Evolutionary conservation across 2,888 invertebrate genomes (phyloP).

Genomic region (Trichogramma evanescens): DNA sequence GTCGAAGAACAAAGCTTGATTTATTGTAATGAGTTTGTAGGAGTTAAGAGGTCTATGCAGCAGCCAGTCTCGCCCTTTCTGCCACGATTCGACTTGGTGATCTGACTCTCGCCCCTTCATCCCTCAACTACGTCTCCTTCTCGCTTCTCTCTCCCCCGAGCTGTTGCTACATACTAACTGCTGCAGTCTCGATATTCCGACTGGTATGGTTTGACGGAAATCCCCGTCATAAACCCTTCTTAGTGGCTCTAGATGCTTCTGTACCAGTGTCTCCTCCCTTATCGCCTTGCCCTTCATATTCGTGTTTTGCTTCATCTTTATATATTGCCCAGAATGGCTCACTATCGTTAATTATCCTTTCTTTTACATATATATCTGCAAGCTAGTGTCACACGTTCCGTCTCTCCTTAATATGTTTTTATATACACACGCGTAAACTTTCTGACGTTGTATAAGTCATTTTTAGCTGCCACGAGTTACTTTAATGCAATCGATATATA

Average conservation of each 20-base stretch:
- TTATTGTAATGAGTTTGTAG: constrained; percentile 49
- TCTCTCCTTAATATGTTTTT: no score
- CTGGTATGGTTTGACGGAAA: constrained; percentile 46
- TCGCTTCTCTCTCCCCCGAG: constrained; percentile 10
- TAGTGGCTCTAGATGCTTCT: constrained; percentile 33
- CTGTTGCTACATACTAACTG: no score
- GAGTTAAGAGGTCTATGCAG: constrained; percentile 44
- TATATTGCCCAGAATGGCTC: neutral
- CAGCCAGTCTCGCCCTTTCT: constrained; percentile 13
- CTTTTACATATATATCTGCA: neutral
- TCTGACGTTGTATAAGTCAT: neutral
- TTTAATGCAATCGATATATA: no score
- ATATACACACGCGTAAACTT: no score
- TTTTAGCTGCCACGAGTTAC: neutral
- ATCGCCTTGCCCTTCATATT: constrained; percentile 5
- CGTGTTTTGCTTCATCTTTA: neutral
- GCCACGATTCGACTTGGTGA: constrained; percentile 1
- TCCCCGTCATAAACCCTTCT: constrained; percentile 48
- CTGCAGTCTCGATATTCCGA: constrained; percentile 17
- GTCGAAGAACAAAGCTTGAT: constrained; percentile 48
- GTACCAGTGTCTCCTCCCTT: constrained; percentile 22
- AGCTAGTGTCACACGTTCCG: no score
- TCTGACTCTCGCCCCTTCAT: constrained; percentile 9
- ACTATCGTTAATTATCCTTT: neutral
- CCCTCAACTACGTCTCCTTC: constrained; percentile 13